Evolutionary conservation across 1,140 invertebrate genomes (phyloP).

Genomic region (Tetragnatha versicolor): DNA sequence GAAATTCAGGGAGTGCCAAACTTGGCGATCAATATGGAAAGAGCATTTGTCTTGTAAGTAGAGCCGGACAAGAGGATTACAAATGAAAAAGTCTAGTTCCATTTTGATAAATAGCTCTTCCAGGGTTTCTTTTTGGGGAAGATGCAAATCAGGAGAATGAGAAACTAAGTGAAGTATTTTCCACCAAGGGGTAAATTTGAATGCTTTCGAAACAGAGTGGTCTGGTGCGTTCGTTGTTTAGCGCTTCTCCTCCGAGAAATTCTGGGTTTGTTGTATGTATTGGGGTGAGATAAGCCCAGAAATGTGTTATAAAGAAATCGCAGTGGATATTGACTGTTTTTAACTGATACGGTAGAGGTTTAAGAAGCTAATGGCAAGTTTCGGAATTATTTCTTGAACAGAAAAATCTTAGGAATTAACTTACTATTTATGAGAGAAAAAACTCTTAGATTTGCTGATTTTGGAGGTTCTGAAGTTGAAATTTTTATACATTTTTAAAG

Average conservation of each 20-base stretch:
- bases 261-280: too few relatives aligned
- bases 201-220: constrained; percentile 11
- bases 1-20: constrained; percentile 24
- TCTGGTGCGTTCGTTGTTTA: neutral
- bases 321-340: neutral
- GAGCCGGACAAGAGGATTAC: constrained; percentile 40
- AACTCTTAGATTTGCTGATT: too few relatives aligned
- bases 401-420: neutral
- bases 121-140: constrained; percentile 28
- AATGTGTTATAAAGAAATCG: neutral
- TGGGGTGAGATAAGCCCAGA: neutral
- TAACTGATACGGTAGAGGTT: neutral
- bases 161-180: constrained; percentile 50
- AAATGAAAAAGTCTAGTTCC: constrained; percentile 48
- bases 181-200: constrained; percentile 16
- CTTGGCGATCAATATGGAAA: constrained; percentile 43
- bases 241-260: too few relatives aligned
- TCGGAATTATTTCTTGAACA: neutral
- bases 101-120: constrained; percentile 51
- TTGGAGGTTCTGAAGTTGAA: too few relatives aligned
- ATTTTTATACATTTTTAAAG: too few relatives aligned
- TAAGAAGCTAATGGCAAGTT: neutral
- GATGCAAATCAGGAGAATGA: constrained; percentile 49
- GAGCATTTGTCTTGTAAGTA: constrained; percentile 47
- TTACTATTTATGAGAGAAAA: too few relatives aligned